Percentiles rank a stretch among this genome's conserved stretches.
phyloP scores from a whole-genome alignment of 2,888 invertebrate genomes.

The Thyatira batis region DNA sequence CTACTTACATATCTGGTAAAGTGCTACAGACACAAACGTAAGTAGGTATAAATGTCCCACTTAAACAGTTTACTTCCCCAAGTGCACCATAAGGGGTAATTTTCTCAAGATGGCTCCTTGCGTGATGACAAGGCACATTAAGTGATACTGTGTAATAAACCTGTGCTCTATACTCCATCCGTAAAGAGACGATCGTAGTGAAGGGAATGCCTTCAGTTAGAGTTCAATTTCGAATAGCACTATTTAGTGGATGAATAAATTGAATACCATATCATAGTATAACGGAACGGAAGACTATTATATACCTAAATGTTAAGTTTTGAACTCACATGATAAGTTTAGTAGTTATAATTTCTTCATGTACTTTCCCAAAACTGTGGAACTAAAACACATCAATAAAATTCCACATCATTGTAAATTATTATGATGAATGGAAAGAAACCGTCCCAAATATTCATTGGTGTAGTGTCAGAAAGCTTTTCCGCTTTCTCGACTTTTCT shows the following conservation, averaged over 20 bases:
- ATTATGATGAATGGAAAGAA: neutral
- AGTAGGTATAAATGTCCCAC: neutral
- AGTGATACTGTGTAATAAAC: conserved; percentile 20
- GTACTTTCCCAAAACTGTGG: too few species aligned
- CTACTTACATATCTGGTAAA: too few species aligned
- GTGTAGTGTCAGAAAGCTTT: neutral
- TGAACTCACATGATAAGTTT: too few species aligned
- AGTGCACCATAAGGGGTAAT: conserved; percentile 2
- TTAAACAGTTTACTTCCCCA: neutral
- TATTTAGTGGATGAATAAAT: too few species aligned
- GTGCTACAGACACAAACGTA: neutral
- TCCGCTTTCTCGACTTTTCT: neutral
- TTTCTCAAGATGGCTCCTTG: conserved; percentile 2
- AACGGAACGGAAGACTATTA: too few species aligned
- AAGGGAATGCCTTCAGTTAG: neutral
- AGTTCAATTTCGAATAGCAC: neutral
- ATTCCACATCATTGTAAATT: too few species aligned
- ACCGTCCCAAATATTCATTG: neutral
- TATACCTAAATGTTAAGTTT: too few species aligned
- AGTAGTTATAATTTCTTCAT: too few species aligned
- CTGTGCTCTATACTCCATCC: conserved; percentile 1
- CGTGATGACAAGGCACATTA: conserved; percentile 16
- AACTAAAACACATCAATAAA: too few species aligned
- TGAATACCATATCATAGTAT: too few species aligned
- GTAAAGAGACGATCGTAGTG: neutral